Percentiles rank a stretch among this genome's conserved stretches.
Conservation (phyloP, 2,797 vertebrate species). For the Paguma larvata region DNA sequence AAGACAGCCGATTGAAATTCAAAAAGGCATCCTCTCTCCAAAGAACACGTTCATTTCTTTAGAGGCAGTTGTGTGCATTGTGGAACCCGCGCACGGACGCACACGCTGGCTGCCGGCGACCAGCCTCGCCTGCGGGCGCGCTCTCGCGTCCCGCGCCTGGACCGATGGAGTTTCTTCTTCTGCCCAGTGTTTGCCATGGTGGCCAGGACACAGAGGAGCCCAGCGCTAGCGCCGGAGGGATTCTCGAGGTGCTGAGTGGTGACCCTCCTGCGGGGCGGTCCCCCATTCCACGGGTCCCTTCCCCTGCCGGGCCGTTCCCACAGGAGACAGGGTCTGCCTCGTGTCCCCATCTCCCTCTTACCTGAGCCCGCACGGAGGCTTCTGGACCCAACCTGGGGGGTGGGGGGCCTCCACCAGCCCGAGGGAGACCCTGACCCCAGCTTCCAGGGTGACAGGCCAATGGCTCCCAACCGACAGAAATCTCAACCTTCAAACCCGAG, state of each 20-base stretch:
- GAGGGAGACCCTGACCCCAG: background rate
- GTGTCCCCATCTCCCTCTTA: rapidly evolving
- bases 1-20: slow-evolving; percentile 82
- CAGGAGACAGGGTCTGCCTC: rapidly evolving
- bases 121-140: background rate
- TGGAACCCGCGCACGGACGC: background rate
- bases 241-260: rapidly evolving
- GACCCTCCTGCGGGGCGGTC: rapidly evolving
- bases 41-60: slow-evolving; percentile 54
- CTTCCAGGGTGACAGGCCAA: background rate
- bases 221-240: rapidly evolving
- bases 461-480: background rate
- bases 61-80: slow-evolving; percentile 49
- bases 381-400: background rate
- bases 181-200: rapidly evolving
- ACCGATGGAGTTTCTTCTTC: rapidly evolving
- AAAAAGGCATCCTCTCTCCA: slow-evolving; percentile 79
- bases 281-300: background rate
- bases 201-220: background rate
- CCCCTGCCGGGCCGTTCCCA: background rate
- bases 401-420: background rate
- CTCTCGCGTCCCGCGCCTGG: background rate
- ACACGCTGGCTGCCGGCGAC: rapidly evolving
- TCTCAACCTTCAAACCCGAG: background rate
- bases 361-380: background rate